phyloP scores from a whole-genome alignment of 2,888 invertebrate species.

The Pheosia tremula region DNA sequence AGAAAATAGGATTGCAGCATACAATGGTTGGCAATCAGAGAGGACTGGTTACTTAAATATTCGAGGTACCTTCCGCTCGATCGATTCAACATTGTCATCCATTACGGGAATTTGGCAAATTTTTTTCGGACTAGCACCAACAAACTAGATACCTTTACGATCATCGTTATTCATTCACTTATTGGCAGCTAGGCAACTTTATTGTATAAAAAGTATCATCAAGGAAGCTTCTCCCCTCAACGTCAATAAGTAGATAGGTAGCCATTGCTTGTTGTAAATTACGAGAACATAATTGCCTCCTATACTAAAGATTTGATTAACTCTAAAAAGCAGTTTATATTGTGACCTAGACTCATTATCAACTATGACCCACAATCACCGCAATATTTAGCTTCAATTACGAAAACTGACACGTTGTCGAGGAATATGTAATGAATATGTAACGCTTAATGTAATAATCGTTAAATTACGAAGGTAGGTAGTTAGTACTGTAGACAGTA shows the following conservation, averaged over 20 bases:
- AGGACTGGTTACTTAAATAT: slow-evolving; percentile 17
- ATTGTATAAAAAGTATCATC: not conserved
- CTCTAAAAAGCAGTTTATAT: slow-evolving; percentile 6
- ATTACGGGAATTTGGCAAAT: slow-evolving; percentile 25
- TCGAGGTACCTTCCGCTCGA: slow-evolving; percentile 22
- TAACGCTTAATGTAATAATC: slow-evolving; percentile 36
- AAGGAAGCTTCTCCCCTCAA: not conserved
- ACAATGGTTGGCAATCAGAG: slow-evolving; percentile 14
- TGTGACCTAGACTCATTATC: slow-evolving; percentile 16
- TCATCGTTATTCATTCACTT: too few species aligned
- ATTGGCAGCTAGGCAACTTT: too few species aligned
- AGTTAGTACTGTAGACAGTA: not conserved
- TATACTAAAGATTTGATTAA: not conserved
- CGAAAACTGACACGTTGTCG: slow-evolving; percentile 30
- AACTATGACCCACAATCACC: slow-evolving; percentile 33
- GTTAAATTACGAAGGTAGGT: slow-evolving; percentile 19
- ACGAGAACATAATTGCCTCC: not conserved
- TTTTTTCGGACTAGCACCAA: too few species aligned
- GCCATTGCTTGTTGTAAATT: not conserved
- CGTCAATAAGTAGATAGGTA: not conserved
- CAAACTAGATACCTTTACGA: too few species aligned
- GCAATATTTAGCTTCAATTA: slow-evolving; percentile 32
- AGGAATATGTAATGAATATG: slow-evolving; percentile 32
- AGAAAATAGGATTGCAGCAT: slow-evolving; percentile 12
- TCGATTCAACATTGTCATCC: slow-evolving; percentile 40